Conservation (phyloP, 53 echinoderm and acorn worm genomes). For the Hippasteria phrygiana region DNA sequence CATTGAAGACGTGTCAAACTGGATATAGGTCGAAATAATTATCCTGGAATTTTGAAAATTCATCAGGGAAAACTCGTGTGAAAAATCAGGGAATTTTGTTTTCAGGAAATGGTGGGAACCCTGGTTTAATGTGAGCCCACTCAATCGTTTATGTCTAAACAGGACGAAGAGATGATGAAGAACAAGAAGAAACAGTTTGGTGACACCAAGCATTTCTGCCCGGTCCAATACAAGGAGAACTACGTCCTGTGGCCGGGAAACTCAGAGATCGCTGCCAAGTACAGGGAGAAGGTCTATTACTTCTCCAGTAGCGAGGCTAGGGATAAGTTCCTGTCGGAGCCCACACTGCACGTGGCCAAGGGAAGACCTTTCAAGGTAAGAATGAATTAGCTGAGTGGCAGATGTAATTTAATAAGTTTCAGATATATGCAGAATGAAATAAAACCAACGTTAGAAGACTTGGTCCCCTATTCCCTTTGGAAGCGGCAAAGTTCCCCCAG, state of each 20-base stretch:
- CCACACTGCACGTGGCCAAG: constrained; percentile 77
- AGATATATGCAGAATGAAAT: no score
- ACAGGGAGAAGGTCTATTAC: constrained; percentile 94
- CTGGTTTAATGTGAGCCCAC: neutral
- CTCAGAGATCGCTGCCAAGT: constrained; percentile 90
- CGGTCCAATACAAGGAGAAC: constrained; percentile 89
- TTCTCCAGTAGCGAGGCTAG: constrained; percentile 83
- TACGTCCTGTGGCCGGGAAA: constrained; percentile 96
- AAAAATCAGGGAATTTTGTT: no score
- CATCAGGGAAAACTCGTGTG: no score
- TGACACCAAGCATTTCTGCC: constrained; percentile 98
- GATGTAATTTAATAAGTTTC: no score
- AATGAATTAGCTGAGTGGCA: neutral
- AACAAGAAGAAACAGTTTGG: constrained; percentile 99
- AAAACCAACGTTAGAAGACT: no score
- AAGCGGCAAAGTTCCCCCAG: no score
- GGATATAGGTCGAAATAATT: no score
- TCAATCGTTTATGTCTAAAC: neutral
- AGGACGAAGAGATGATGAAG: constrained; percentile 98
- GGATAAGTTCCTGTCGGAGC: constrained; percentile 82
- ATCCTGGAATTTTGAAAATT: no score
- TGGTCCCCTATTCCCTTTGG: no score
- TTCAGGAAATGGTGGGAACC: no score
- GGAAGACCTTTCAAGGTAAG: constrained; percentile 81
- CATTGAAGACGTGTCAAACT: no score